Conservation (phyloP, 23 tunicate species). For the Pegea sp. region DNA sequence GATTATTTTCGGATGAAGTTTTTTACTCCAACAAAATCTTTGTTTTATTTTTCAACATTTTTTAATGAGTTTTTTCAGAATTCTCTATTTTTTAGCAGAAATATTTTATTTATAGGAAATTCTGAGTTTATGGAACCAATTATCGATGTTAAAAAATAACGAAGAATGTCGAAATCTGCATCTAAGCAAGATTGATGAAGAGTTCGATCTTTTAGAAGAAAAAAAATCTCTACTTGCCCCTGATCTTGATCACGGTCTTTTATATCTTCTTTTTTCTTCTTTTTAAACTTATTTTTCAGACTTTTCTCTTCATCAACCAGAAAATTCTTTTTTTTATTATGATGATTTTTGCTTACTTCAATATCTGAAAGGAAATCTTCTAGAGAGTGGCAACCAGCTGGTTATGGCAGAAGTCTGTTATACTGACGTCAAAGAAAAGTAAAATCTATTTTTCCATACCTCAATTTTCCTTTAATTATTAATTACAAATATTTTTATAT, state of each 20-base stretch:
- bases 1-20: no score
- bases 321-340: constrained; percentile 12
- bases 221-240: constrained; percentile 2
- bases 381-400: constrained; percentile 17
- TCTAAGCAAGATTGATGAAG: constrained; percentile 16
- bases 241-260: not conserved
- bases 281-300: not conserved
- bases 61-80: no score
- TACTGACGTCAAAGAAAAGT: constrained; percentile 75
- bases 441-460: constrained; percentile 1
- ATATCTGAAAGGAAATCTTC: constrained; percentile 42
- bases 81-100: no score
- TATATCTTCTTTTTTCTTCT: not conserved
- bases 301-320: not conserved
- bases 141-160: constrained; percentile 51
- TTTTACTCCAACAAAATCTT: no score
- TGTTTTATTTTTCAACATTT: no score
- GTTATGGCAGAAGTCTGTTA: constrained; percentile 47
- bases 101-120: constrained; percentile 34
- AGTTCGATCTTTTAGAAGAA: constrained; percentile 16
- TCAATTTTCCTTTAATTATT: not conserved
- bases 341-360: constrained; percentile 74
- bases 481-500: not conserved
- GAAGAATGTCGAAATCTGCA: constrained; percentile 25
- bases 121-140: constrained; percentile 54